Evolutionary conservation across 2,113 vertebrate genomes (phyloP), one percentile per base, ranked within the genome.

Genomic region (Mionectes macconnelli): DNA sequence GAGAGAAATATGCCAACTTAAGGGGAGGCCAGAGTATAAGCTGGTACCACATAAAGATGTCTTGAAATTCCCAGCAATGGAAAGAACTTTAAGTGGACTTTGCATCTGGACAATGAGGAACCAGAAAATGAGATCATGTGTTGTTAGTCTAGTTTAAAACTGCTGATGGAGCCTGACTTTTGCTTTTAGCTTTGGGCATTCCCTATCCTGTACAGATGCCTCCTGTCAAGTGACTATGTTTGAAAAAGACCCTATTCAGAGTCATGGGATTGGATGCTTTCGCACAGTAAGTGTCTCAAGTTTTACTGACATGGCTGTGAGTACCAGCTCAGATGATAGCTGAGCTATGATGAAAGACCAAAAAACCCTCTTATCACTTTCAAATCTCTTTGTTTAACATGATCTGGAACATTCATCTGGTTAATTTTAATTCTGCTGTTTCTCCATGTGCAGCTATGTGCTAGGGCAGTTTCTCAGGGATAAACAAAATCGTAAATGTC

Each of bases 191-290:
- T 92, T 82, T 33, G 1, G 42, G 47, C 56, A 63, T 79, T 88
- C 42, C 37, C 39, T n/a, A 6, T 53, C 17, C 42, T 67, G 33
- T 56, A 10, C 33, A 75, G 62, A 83, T 64, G 35, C 9, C 21
- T 92, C 69, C 39, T 83, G 73, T 95, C 95, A 96, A 84, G 81
- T 94, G 95, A 96, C 47, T 27, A 5, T 8, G 10, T 67, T 74
- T 81, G 50, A 93, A 73, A 96, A 94, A 87, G 69, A 42, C 44
- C 18, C 64, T 75, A 63, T 94, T 96, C 87, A 96, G 70, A 60
- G 74, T 89, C 89, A 94, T 31, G 78, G 39, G 81, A 85, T 35
- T 21, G 8, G 13, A 84, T 23, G 12, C 21, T 70, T 92, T 52
- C 75, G 28, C 10, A 10, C 33, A 47, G 14, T 66, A 49, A 69